These are phyloP conservation scores for Chromoteleia sp. DNA, from an alignment of 2,888 invertebrate species.

Conservation along the genomic window DNA sequence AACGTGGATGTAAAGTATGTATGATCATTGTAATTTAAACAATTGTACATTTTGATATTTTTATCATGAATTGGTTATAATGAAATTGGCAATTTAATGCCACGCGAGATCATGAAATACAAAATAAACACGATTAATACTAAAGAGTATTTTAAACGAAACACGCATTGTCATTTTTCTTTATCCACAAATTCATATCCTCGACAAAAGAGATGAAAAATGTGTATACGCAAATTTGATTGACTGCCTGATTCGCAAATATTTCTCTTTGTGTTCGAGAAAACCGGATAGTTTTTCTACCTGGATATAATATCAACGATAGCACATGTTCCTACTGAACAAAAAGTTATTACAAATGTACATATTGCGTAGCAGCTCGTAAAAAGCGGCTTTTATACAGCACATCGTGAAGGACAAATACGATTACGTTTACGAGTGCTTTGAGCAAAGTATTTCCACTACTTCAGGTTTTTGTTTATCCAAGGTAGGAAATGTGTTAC, in stretches of 20 bases:
- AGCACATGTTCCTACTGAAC: constrained; percentile 34
- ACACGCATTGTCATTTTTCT: constrained; percentile 23
- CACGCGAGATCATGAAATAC: constrained; percentile 61
- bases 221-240: not conserved
- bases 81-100: constrained; percentile 52
- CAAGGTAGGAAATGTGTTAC: constrained; percentile 93
- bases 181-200: constrained; percentile 1
- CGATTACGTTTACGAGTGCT: constrained; percentile 49
- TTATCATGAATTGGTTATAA: constrained; percentile 33
- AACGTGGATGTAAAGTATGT: constrained; percentile 45
- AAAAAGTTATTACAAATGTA: constrained; percentile 49
- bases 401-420: constrained; percentile 22
- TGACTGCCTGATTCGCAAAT: not conserved
- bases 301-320: not conserved
- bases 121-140: constrained; percentile 65
- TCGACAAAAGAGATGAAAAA: too few relatives aligned
- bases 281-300: not conserved
- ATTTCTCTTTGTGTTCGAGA: not conserved
- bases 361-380: constrained; percentile 43
- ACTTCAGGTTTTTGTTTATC: constrained; percentile 93
- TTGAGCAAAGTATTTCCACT: constrained; percentile 74
- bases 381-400: constrained; percentile 25
- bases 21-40: constrained; percentile 48
- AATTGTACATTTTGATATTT: constrained; percentile 59
- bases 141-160: constrained; percentile 62